Evolutionary conservation across 1,140 invertebrate species (phyloP).

Genomic region (Drosophila rhopaloa): DNA sequence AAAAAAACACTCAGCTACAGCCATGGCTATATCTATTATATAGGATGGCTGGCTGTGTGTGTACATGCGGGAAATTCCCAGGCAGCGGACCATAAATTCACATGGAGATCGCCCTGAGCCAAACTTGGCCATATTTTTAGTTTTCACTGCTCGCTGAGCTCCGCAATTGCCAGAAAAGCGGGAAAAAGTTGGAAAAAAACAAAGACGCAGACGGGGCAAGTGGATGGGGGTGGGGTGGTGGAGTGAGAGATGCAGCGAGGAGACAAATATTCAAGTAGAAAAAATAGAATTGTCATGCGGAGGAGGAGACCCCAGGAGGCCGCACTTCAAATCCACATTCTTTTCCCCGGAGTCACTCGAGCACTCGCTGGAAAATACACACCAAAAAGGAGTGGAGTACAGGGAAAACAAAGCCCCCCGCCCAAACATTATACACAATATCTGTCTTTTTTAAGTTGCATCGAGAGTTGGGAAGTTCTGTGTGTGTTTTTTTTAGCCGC

Average conservation of each 20-base stretch:
- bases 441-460: slow-evolving; percentile 58
- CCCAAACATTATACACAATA: slow-evolving; percentile 21
- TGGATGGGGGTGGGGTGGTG: not conserved
- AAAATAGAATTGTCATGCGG: slow-evolving; percentile 68
- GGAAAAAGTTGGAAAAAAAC: slow-evolving; percentile 45
- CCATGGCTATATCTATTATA: slow-evolving; percentile 40
- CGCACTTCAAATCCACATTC: slow-evolving; percentile 67
- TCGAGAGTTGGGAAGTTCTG: slow-evolving; percentile 65
- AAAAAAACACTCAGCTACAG: slow-evolving; percentile 7
- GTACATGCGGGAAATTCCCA: slow-evolving; percentile 66
- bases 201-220: slow-evolving; percentile 18
- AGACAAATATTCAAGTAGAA: slow-evolving; percentile 72
- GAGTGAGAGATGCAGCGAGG: slow-evolving; percentile 45
- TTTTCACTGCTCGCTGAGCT: slow-evolving; percentile 63
- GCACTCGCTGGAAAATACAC: slow-evolving; percentile 40
- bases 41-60: slow-evolving; percentile 18
- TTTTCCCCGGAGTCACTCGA: slow-evolving; percentile 54
- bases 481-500: not conserved
- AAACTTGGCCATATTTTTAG: slow-evolving; percentile 80
- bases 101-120: slow-evolving; percentile 75
- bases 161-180: slow-evolving; percentile 62
- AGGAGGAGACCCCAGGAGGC: slow-evolving; percentile 63
- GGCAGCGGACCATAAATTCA: slow-evolving; percentile 75
- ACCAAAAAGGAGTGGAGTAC: slow-evolving; percentile 19
- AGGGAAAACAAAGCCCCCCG: slow-evolving; percentile 36